Evolutionary conservation across 1,140 invertebrate genomes (phyloP), one percentile per base, ranked within the genome.

Genomic region (Drosophila teissieri): DNA sequence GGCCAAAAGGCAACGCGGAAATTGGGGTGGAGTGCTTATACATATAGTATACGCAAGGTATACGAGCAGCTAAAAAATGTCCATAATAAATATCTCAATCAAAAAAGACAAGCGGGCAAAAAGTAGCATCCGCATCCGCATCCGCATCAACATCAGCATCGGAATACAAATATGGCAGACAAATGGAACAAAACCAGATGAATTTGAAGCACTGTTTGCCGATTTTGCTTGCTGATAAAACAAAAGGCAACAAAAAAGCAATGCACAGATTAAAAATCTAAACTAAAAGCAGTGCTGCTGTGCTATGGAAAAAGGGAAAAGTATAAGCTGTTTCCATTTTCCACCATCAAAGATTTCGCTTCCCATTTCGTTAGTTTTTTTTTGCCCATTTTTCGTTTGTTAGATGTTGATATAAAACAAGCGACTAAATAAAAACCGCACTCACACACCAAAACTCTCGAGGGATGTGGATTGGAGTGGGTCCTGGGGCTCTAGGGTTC

Each of bases 71-170:
- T 57, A 73, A 86, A 62, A 81, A 67, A 65, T 60, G 57, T 70
- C 68, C 69, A 81, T 86, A 85, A 85, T 85, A 85, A 85, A 85
- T 85, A 85, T 88, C 79, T 85, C 83, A 85, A 88, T 85, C 83
- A 85, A 82, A 81, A 80, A 72, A 68, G 83, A 88, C 78, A 85
- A 85, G 55, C 56, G 19, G 56, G 62, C 53, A 79, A 75, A 82
- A 78, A 51, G 57, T 57, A 73, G 65, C 54, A 62, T 12, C 49
- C 19, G 19, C 19, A 62, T 12, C 49, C 19, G 19, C 19, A 19
- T 19, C 19, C 72, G 19, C 52, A 73, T 39, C 37, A 73, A 55
- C 54, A 57, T 10, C 49, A 78, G 24, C 52, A 73, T 58, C 81
- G 37, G 54, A 60, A 85, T 63, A 52, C 78, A 85, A 85, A 85